Evolutionary conservation across 2,113 vertebrate species (phyloP), one percentile per base, ranked within the genome.

Genomic region (Progne subis): DNA sequence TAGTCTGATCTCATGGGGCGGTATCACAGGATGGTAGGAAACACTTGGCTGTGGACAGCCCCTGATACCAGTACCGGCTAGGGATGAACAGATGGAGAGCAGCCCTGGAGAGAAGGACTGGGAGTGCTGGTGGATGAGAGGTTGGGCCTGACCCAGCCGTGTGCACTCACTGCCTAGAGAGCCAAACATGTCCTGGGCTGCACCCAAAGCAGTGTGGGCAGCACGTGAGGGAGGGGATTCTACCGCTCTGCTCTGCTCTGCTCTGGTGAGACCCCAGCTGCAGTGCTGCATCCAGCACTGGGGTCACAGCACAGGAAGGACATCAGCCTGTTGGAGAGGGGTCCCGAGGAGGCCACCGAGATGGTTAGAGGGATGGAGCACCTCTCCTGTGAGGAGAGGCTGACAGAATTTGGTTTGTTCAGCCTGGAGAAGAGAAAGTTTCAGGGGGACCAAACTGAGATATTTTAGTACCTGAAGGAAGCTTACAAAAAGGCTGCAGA

Each of bases 301-400:
- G 18, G 11, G 4, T 8, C 8, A 12, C 12, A 81, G 26, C 31
- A 44, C 6, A 43, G 50, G 9, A 43, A 50, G 4, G 4, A 7
- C 21, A 32, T 11, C 0, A 1, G 18, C 3, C 32, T 37, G 18
- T 9, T 46, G 28, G 44, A 55, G 11, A 0, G 0, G 31, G 34
- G 11, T 18, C 11, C n/a, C 47, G 41, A 76, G 17, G 20, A 82
- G 20, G 5, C 6, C 25, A 61, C 2, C 17, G 26, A 49, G 55
- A 49, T 15, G 5, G 26, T 55, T 3, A 56, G 47, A 69, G 8
- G 2, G 6, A 41, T 47, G 41, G 41, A 69, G 4, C 9, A 34
- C 5, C 6, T 63, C n/a, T 69, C 14, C 25, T 34, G 6, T 23
- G 26, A 63, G 47, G 31, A 83, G 2, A 76, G 31, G 41, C 8